These are phyloP conservation scores for Drosophila pullipes DNA, from an alignment of 2,888 invertebrate genomes.

Conservation along the genomic window DNA sequence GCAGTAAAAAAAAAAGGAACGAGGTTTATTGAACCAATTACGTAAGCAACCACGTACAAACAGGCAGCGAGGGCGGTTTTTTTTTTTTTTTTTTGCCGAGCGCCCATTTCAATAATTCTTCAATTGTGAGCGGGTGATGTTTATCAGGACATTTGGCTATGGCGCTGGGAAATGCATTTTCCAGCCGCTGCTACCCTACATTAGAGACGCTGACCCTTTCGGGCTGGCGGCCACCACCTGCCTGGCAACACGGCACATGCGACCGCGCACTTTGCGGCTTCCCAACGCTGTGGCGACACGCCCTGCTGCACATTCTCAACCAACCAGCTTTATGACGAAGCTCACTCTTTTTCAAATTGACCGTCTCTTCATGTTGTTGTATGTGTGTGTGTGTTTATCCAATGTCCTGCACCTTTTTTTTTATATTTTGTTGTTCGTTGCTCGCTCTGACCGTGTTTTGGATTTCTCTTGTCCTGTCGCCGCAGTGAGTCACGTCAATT, in stretches of 20 bases:
- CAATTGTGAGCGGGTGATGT: constrained; percentile 32
- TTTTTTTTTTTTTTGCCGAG: constrained; percentile 22
- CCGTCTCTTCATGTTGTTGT: constrained; percentile 23
- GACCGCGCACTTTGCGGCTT: constrained; percentile 79
- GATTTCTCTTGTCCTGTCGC: constrained; percentile 38
- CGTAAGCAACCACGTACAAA: constrained; percentile 50
- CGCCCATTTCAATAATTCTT: constrained; percentile 35
- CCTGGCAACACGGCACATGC: constrained; percentile 59
- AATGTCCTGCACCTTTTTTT: constrained; percentile 55
- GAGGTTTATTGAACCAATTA: constrained; percentile 81
- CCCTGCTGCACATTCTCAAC: constrained; percentile 72
- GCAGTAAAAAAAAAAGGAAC: constrained; percentile 19
- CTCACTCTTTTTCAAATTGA: constrained; percentile 48
- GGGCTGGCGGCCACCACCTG: constrained; percentile 51
- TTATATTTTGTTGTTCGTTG: constrained; percentile 27
- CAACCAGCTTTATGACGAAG: constrained; percentile 62
- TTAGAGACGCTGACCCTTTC: constrained; percentile 62
- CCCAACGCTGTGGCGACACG: constrained; percentile 56
- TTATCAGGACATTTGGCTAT: constrained; percentile 32
- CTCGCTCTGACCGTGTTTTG: constrained; percentile 34
- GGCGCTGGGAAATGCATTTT: constrained; percentile 66
- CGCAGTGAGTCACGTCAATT: constrained; percentile 66
- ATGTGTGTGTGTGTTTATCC: constrained; percentile 16
- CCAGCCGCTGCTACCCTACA: constrained; percentile 63
- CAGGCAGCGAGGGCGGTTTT: constrained; percentile 20